Conservation (phyloP, 2,797 vertebrate species). For the Leptodon cayanensis region DNA sequence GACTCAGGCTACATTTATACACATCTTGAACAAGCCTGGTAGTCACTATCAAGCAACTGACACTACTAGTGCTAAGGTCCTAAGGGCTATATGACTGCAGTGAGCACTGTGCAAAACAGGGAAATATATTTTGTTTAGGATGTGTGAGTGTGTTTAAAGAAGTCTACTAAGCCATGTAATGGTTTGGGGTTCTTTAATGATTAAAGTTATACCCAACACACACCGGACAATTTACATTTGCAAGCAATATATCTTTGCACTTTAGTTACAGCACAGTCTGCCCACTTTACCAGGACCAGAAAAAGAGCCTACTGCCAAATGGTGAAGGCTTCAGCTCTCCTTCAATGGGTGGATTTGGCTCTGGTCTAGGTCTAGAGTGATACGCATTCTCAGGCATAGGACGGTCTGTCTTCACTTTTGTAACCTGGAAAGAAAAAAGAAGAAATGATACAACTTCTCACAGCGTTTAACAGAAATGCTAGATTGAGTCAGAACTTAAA, state of each 20-base stretch:
- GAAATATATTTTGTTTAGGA: neutral
- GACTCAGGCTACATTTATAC: neutral
- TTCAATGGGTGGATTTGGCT: conserved; percentile 81
- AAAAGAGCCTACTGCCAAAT: conserved; percentile 86
- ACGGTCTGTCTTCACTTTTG: conserved; percentile 91
- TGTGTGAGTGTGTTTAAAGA: conserved; percentile 24
- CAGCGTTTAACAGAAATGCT: neutral
- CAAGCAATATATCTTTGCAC: neutral
- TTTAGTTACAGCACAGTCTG: neutral
- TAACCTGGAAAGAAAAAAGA: conserved; percentile 79
- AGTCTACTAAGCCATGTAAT: conserved; percentile 43
- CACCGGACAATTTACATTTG: neutral
- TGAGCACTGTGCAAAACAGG: conserved; percentile 5
- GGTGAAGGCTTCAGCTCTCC: conserved; percentile 86
- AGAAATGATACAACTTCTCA: neutral
- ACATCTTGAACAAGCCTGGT: neutral
- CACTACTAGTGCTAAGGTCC: neutral
- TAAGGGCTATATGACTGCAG: conserved; percentile 9
- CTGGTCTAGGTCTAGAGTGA: conserved; percentile 86
- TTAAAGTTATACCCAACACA: neutral
- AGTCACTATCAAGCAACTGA: neutral
- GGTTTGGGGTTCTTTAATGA: conserved; percentile 60
- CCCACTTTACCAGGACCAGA: conserved; percentile 85
- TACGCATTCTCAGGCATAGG: conserved; percentile 89
- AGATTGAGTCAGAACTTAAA: neutral